Conservation (phyloP, 2,797 vertebrate genomes). For the Emydoidea blandingii region DNA sequence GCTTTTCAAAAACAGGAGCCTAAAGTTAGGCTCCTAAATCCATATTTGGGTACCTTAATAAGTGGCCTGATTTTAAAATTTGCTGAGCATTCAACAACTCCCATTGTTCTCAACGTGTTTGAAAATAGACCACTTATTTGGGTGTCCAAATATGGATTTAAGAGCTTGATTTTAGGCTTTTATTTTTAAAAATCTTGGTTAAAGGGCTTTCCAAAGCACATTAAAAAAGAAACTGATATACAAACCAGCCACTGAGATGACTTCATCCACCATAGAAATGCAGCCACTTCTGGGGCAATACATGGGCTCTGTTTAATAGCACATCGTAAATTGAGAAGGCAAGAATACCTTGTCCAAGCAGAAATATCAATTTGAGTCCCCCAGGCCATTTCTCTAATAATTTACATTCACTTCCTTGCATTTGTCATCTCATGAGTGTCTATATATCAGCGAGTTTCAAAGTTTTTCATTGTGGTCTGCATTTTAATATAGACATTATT, state of each 20-base stretch:
- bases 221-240: not conserved
- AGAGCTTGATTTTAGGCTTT: slow-evolving; percentile 22
- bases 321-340: not conserved
- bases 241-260: not conserved
- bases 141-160: slow-evolving; percentile 23
- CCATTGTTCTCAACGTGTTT: not conserved
- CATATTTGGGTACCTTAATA: slow-evolving; percentile 41
- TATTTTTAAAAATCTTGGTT: not conserved
- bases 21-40: slow-evolving; percentile 71
- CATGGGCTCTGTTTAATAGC: slow-evolving; percentile 3
- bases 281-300: not conserved
- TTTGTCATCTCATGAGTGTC: not conserved
- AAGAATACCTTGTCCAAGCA: not conserved
- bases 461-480: not conserved
- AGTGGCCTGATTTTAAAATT: slow-evolving; percentile 67
- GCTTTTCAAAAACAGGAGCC: slow-evolving; percentile 66
- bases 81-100: slow-evolving; percentile 51
- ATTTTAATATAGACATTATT: slow-evolving; percentile 42
- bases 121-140: not conserved
- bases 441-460: not conserved
- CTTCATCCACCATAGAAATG: not conserved
- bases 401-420: not conserved
- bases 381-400: not conserved
- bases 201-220: not conserved
- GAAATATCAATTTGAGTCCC: fast-evolving